Conservation (phyloP, 2,888 invertebrate species). For the Antitype chi region DNA sequence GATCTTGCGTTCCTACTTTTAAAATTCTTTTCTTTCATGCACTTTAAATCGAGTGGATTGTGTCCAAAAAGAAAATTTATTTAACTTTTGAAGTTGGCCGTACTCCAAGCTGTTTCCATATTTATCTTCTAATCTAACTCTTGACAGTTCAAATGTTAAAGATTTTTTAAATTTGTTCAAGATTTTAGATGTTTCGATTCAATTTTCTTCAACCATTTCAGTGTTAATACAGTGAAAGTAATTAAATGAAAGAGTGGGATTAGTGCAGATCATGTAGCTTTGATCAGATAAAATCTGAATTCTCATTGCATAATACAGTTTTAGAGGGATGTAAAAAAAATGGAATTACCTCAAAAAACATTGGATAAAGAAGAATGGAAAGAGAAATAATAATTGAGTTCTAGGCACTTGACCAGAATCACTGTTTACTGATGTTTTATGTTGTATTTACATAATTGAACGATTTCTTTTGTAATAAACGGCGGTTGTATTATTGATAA, state of each 20-base stretch:
- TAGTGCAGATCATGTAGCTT: conserved; percentile 19
- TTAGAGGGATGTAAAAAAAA: conserved; percentile 11
- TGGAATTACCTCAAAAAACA: conserved; percentile 32
- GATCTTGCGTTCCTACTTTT: conserved; percentile 22
- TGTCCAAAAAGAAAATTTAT: conserved; percentile 75
- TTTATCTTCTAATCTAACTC: conserved; percentile 78
- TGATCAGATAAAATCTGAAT: conserved; percentile 19
- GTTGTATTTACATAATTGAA: conserved; percentile 32
- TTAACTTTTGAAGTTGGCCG: conserved; percentile 78
- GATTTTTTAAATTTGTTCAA: conserved; percentile 45
- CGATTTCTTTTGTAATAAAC: conserved; percentile 30
- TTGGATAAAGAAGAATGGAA: conserved; percentile 14
- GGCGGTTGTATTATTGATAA: conserved; percentile 32
- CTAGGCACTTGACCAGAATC: conserved; percentile 34
- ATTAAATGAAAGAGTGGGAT: conserved; percentile 7
- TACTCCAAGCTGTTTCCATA: conserved; percentile 81
- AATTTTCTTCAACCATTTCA: conserved; percentile 11
- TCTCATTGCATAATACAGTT: conserved; percentile 20
- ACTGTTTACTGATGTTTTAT: conserved; percentile 38
- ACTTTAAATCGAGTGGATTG: conserved; percentile 62
- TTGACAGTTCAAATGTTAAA: conserved; percentile 48
- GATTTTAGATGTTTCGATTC: conserved; percentile 34
- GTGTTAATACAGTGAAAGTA: conserved; percentile 3
- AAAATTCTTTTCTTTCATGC: conserved; percentile 38
- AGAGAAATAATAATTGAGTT: conserved; percentile 31